Evolutionary conservation across 2,888 invertebrate species (phyloP), one percentile per base, ranked within the genome.

Genomic region (Siphonodentalium dalli): DNA sequence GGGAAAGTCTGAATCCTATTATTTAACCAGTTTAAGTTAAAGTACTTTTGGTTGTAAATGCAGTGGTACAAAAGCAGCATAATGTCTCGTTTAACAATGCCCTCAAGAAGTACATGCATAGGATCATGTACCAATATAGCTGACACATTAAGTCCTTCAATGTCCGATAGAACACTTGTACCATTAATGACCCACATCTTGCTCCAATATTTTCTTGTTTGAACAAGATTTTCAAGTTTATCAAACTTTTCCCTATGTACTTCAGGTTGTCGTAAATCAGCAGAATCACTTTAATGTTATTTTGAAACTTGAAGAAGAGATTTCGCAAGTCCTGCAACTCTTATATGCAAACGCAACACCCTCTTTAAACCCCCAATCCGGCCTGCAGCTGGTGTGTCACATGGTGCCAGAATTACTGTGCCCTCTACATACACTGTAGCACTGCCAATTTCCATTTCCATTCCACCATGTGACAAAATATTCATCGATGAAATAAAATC

Each of bases 351-450:
- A 2, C 18, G 40, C 51, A 33, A 55, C 52, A 7, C 59, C 59
- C 23, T 55, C 59, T 38, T 59, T 59, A 28, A 47, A 59, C 11
- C 59, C 59, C 55, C 59, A 28, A 55, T n/a, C 15, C 26, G 11
- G 18, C 51, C 51, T 34, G 45, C 38, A 11, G 51, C 52, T 29
- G 37, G 31, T 18, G 51, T 59, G 39, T 59, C 55, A 8, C 43
- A 50, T 7, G 44, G 18, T 2, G 38, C 41, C 37, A 39, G 37
- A 13, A 33, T 23, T 18, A 58, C 24, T 13, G 31, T 41, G 15
- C 58, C 58, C 27, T 37, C 9, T 6, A 29, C 20, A n/a, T 15
- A 24, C 28, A 24, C 18, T 21, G 1, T 18, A 15, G 31, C 34
- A 4, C 18, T 13, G 13, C 23, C 13, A 29, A 44, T 9, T 8